Evolutionary conservation across 1,140 invertebrate species (phyloP), one percentile per base, ranked within the genome.

Genomic region (Trichonephila inaurata): DNA sequence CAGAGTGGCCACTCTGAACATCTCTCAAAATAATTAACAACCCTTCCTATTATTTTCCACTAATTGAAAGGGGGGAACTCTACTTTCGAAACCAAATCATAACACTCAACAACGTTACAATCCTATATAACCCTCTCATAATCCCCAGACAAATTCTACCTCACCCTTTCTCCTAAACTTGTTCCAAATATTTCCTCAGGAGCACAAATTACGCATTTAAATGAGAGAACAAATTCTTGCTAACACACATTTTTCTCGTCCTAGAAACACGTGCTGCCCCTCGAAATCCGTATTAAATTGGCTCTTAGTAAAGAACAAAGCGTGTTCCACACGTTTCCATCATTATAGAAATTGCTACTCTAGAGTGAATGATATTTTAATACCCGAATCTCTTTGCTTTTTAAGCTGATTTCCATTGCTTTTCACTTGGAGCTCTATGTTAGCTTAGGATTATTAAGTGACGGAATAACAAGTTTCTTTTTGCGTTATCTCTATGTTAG

Each of bases 221-320:
- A 40, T 58, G 81, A 21, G 81, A 83, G 51, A 51, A 51, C 81
- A 51, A 44, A 83, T n/a, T 83, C 81, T 83, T 33, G 44, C 51
- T 83, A 83, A 83, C 28, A 21, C 44, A 40, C n/a, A 21, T 33
- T 21, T 40, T 18, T 83, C 24, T 83, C 81, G 51, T 18, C 40
- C 51, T 40, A 28, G 24, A 51, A 58, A 83, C 81, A 21, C 81
- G 81, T 83, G 19, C 81, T 19, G 51, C 51, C 5, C 51, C 51
- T 51, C 51, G 7, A 51, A 83, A 83, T 40, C 81, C 81, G 81
- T 12, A 58, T 83, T 83, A 83, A 83, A 83, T 83, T 83, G 81
- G 81, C 81, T 58, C 81, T 83, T 83, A 58, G 51, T 18, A 40
- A 14, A 21, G 16, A 40, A 83, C 81, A 83, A 83, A 83, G 19